These are phyloP conservation scores for Odontamblyopus rebecca DNA, from an alignment of 2,797 vertebrate species.

Conservation along the genomic window DNA sequence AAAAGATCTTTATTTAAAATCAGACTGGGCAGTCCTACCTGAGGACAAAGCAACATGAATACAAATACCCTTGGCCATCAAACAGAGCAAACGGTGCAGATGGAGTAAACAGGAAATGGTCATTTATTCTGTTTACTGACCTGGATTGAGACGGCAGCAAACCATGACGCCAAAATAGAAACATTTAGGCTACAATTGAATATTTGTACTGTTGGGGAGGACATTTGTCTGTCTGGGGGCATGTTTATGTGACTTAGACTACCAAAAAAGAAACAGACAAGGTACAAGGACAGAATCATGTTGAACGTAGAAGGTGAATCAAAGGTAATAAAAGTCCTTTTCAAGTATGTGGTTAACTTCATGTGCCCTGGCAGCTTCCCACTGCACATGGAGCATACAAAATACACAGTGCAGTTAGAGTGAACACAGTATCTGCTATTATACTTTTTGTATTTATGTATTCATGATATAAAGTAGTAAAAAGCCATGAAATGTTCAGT, in stretches of 20 bases:
- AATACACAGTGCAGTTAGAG: too few species aligned
- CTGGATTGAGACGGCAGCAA: neutral
- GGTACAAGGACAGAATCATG: neutral
- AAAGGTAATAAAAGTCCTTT: neutral
- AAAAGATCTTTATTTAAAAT: neutral
- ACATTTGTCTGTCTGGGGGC: neutral
- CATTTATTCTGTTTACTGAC: conserved; percentile 11
- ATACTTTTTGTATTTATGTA: too few species aligned
- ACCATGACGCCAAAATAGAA: conserved; percentile 5
- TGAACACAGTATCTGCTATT: too few species aligned
- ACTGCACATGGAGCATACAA: too few species aligned
- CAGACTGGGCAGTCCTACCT: neutral
- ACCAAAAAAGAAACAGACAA: neutral
- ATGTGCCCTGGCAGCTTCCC: too few species aligned
- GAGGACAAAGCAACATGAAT: neutral
- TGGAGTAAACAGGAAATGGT: conserved; percentile 7
- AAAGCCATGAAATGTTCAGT: too few species aligned
- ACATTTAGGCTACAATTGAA: conserved; percentile 2
- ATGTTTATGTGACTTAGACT: neutral
- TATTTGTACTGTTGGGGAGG: neutral
- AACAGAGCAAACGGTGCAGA: neutral
- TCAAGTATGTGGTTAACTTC: neutral
- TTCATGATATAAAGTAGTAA: too few species aligned
- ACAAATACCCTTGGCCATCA: conserved; percentile 2
- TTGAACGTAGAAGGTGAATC: neutral